Conservation (phyloP, 2,888 invertebrate genomes). For the Folsomia candida region DNA sequence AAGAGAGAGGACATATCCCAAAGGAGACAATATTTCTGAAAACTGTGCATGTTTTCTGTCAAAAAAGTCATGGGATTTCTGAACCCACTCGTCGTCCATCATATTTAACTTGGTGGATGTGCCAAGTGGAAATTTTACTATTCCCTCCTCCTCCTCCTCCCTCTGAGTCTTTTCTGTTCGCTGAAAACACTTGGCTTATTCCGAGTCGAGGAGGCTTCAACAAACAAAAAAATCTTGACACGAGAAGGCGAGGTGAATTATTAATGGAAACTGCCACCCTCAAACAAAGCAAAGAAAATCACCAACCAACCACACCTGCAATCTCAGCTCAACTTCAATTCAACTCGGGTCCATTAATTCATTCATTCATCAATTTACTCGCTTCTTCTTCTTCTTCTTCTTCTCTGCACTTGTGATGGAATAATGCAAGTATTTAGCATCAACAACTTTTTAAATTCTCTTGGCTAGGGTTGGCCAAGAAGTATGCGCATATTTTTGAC, state of each 20-base stretch:
- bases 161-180: neutral
- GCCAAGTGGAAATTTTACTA: too few species aligned
- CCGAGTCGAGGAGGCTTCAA: neutral
- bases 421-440: too few species aligned
- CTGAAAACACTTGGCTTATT: neutral
- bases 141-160: too few species aligned
- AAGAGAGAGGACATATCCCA: too few species aligned
- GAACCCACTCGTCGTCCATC: too few species aligned
- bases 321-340: neutral
- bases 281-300: neutral
- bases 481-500: too few species aligned
- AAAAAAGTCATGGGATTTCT: too few species aligned
- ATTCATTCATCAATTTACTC: neutral
- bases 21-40: too few species aligned
- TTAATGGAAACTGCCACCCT: slow-evolving; percentile 3
- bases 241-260: slow-evolving; percentile 17
- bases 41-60: too few species aligned
- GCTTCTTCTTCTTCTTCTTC: neutral
- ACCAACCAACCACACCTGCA: neutral
- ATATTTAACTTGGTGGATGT: too few species aligned
- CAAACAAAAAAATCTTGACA: slow-evolving; percentile 11
- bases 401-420: neutral
- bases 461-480: too few species aligned
- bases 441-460: too few species aligned
- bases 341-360: neutral